These are phyloP conservation scores for Octonoba sinensis DNA, from an alignment of 2,888 invertebrate species.

Conservation along the genomic window DNA sequence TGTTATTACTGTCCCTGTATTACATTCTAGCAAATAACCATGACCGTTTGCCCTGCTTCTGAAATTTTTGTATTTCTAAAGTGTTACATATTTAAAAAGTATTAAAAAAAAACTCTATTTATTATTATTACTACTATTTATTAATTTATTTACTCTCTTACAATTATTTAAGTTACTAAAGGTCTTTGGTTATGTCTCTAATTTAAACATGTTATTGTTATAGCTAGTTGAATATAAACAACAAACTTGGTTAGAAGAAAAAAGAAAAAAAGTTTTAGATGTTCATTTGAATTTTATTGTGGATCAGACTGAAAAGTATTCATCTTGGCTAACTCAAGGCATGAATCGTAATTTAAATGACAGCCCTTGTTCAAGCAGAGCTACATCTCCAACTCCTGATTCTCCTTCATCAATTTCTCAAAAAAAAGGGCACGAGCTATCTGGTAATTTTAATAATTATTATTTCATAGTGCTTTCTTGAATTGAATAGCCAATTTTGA, in stretches of 20 bases:
- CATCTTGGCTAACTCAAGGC: constrained; percentile 88
- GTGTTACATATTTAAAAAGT: no score
- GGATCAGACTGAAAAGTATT: constrained; percentile 97
- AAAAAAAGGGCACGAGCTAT: background rate
- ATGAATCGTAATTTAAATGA: constrained; percentile 77
- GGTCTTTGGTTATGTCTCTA: no score
- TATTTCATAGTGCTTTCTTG: no score
- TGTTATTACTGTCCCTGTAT: no score
- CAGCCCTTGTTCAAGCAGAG: constrained; percentile 50
- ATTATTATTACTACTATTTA: no score
- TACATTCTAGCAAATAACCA: no score
- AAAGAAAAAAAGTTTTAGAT: constrained; percentile 93
- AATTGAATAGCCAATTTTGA: background rate
- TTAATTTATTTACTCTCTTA: no score
- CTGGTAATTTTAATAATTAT: background rate
- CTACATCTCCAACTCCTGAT: constrained; percentile 40
- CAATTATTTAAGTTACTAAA: no score
- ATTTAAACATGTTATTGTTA: background rate
- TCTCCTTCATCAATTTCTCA: constrained; percentile 25
- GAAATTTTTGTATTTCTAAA: no score
- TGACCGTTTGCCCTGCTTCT: no score
- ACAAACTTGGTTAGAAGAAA: constrained; percentile 91
- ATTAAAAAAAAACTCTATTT: no score
- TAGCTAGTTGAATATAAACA: constrained; percentile 94
- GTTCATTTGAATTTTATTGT: constrained; percentile 97